Conservation (phyloP, 2,797 vertebrate genomes). For the Clarias platycephalus region DNA sequence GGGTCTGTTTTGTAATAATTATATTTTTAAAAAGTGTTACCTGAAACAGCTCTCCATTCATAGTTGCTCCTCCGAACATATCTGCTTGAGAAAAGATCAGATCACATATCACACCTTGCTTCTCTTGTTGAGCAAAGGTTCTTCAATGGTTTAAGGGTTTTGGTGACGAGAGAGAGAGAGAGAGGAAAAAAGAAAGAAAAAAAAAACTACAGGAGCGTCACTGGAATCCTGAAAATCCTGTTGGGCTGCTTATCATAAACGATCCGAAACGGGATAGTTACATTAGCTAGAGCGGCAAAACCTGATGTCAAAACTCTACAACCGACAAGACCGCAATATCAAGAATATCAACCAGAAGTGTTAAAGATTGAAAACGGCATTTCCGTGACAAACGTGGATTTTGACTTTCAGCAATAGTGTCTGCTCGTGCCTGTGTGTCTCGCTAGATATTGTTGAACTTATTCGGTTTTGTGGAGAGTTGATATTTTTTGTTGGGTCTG, state of each 20-base stretch:
- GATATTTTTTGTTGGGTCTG: neutral
- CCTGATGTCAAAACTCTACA: neutral
- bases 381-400: neutral
- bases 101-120: neutral
- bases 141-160: neutral
- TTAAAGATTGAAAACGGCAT: neutral
- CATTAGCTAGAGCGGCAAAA: neutral
- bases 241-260: neutral
- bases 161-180: no score
- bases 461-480: neutral
- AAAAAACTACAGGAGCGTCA: constrained; percentile 18
- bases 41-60: constrained; percentile 85
- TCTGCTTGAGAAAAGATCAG: constrained; percentile 61
- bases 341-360: no score
- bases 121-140: neutral
- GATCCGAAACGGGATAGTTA: neutral
- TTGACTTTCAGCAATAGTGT: neutral
- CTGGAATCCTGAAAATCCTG: constrained; percentile 43
- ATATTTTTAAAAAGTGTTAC: no score
- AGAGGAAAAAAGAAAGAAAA: no score
- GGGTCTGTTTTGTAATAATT: no score
- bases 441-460: neutral
- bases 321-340: no score
- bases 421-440: neutral
- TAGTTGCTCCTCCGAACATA: constrained; percentile 72